A percentile compares a stretch with the other conserved stretches of the same genome.
Evolutionary conservation across 2,113 vertebrate species (phyloP).

Genomic region (Triplophysa tibetana): DNA sequence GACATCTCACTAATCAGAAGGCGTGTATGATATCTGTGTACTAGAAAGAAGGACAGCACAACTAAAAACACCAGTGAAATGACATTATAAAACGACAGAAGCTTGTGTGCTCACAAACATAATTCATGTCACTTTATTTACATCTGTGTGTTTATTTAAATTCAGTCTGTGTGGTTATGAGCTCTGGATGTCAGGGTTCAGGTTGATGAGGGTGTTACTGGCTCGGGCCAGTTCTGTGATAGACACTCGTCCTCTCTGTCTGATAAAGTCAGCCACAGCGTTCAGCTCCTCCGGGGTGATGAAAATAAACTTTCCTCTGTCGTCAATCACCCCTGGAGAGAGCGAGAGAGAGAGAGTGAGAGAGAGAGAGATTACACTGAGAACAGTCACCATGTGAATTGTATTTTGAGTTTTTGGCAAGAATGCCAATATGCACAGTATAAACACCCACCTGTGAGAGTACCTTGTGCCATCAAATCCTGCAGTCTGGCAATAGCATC

Average conservation of each 20-base stretch:
- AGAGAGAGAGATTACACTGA: neutral
- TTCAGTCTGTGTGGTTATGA: conserved; percentile 54
- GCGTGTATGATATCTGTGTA: no score
- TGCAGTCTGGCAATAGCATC: conserved; percentile 93
- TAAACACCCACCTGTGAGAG: conserved; percentile 82
- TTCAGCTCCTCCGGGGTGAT: conserved; percentile 90
- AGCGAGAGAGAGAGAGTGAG: neutral
- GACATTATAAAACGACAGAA: neutral
- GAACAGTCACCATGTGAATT: neutral
- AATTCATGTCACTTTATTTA: neutral
- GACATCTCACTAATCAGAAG: no score
- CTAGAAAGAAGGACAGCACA: no score
- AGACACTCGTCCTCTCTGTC: conserved; percentile 87
- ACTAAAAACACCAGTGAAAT: no score
- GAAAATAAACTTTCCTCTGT: conserved; percentile 97
- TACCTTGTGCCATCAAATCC: conserved; percentile 87
- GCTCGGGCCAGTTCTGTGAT: conserved; percentile 89
- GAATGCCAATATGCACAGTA: neutral
- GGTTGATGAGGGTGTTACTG: conserved; percentile 91
- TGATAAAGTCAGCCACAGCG: conserved; percentile 86
- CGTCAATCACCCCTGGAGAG: conserved; percentile 90
- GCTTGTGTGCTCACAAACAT: neutral
- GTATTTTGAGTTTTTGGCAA: neutral
- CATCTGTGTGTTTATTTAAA: no score
- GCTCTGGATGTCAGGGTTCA: conserved; percentile 70